Conservation (phyloP, 2,113 vertebrate genomes). For the Pachypanchax playfairii region DNA sequence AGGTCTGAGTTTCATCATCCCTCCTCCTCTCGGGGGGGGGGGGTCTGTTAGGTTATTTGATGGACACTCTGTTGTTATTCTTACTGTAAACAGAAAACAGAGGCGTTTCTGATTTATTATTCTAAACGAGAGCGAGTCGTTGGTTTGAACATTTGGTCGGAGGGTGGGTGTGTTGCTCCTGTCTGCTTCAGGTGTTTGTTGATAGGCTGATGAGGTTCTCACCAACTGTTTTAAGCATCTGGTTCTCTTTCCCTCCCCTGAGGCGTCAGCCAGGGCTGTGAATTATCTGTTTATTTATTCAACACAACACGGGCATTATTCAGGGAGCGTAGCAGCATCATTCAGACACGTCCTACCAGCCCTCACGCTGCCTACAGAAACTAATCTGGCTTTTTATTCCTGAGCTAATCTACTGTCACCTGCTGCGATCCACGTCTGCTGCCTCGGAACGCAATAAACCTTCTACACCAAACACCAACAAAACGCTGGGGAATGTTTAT, state of each 20-base stretch:
- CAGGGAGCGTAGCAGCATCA: constrained; percentile 37
- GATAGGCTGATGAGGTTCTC: constrained; percentile 39
- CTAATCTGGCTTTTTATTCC: constrained; percentile 55
- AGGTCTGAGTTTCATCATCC: no score
- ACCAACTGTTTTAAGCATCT: constrained; percentile 54
- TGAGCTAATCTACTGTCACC: no score
- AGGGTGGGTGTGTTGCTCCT: constrained; percentile 8
- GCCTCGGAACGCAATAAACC: constrained; percentile 41
- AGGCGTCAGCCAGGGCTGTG: constrained; percentile 56
- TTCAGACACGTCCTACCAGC: constrained; percentile 21
- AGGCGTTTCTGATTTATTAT: neutral
- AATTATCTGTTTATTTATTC: constrained; percentile 75
- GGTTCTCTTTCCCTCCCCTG: constrained; percentile 30
- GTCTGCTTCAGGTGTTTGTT: constrained; percentile 28
- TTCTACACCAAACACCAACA: no score
- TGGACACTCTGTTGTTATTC: no score
- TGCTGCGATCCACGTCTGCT: no score
- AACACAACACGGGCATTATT: constrained; percentile 62
- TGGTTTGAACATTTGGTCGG: constrained; percentile 3
- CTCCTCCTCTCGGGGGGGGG: no score
- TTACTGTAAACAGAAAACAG: no score
- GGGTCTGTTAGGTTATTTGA: no score
- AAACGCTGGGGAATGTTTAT: no score
- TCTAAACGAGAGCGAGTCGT: no score
- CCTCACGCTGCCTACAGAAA: constrained; percentile 72